Evolutionary conservation across 2,113 vertebrate species (phyloP).

Genomic region (Amblyopsis rosae): DNA sequence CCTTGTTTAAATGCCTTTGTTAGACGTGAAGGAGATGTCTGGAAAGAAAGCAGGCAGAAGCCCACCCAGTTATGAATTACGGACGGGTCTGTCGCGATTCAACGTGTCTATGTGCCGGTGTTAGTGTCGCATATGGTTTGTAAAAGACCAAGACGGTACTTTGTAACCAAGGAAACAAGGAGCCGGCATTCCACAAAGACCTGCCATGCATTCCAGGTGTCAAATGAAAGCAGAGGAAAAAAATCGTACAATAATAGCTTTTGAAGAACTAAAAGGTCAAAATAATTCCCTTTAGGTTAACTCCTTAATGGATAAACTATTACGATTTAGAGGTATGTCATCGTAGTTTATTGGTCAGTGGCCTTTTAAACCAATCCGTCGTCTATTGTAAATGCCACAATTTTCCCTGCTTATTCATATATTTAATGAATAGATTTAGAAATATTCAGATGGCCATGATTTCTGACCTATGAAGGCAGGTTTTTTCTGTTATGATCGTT

Average conservation of each 20-base stretch:
- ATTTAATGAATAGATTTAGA: conserved; percentile 1
- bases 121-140: conserved; percentile 54
- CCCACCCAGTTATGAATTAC: conserved; percentile 53
- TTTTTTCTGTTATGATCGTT: no score
- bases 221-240: neutral
- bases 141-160: conserved; percentile 36
- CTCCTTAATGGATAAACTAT: conserved; percentile 22
- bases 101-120: conserved; percentile 30
- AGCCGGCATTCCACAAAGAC: conserved; percentile 22
- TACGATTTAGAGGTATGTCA: conserved; percentile 2
- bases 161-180: conserved; percentile 49
- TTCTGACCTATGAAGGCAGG: neutral
- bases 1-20: conserved; percentile 65
- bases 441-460: neutral
- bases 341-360: conserved; percentile 31
- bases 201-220: conserved; percentile 7
- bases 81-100: conserved; percentile 42
- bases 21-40: conserved; percentile 60
- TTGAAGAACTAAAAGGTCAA: conserved; percentile 30
- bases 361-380: conserved; percentile 25
- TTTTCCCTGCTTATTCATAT: conserved; percentile 4
- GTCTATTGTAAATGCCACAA: conserved; percentile 25
- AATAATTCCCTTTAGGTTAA: conserved; percentile 11
- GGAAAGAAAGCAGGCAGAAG: conserved; percentile 56
- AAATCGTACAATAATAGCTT: neutral